These are phyloP conservation scores for Drosophila birchii DNA, from an alignment of 2,888 invertebrate genomes.

Conservation along the genomic window DNA sequence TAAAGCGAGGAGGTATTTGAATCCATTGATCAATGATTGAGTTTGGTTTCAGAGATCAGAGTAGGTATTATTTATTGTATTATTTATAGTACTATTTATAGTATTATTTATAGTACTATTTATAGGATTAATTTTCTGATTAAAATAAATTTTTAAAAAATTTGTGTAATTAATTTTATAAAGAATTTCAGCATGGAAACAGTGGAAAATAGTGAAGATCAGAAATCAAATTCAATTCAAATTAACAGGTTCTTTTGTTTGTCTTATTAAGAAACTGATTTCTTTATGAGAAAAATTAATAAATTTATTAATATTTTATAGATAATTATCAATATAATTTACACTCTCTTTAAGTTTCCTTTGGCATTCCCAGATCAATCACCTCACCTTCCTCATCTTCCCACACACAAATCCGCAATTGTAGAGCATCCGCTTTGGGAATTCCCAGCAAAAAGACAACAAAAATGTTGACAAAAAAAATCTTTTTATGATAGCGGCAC, in stretches of 20 bases:
- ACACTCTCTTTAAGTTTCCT: not conserved
- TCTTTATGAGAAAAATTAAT: too few species aligned
- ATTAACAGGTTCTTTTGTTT: too few species aligned
- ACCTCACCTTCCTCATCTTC: not conserved
- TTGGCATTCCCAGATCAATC: slow-evolving; percentile 1
- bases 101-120: not conserved
- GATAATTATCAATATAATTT: not conserved
- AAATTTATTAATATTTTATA: not conserved
- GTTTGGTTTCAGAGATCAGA: not conserved
- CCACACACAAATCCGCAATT: slow-evolving; percentile 4
- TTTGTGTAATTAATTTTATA: too few species aligned
- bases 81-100: too few species aligned
- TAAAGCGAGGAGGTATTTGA: not conserved
- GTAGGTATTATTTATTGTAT: too few species aligned
- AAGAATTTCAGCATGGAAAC: too few species aligned
- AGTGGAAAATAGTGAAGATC: too few species aligned
- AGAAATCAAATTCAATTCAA: too few species aligned
- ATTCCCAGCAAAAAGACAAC: slow-evolving; percentile 1
- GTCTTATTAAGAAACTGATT: too few species aligned
- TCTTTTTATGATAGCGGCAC: slow-evolving; percentile 65
- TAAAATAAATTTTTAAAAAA: not conserved
- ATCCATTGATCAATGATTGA: slow-evolving; percentile 10
- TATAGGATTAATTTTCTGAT: not conserved
- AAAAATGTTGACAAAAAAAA: not conserved
- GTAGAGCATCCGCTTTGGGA: slow-evolving; percentile 28